Conservation (phyloP, 1,140 invertebrate genomes). For the Chionoecetes opilio region DNA sequence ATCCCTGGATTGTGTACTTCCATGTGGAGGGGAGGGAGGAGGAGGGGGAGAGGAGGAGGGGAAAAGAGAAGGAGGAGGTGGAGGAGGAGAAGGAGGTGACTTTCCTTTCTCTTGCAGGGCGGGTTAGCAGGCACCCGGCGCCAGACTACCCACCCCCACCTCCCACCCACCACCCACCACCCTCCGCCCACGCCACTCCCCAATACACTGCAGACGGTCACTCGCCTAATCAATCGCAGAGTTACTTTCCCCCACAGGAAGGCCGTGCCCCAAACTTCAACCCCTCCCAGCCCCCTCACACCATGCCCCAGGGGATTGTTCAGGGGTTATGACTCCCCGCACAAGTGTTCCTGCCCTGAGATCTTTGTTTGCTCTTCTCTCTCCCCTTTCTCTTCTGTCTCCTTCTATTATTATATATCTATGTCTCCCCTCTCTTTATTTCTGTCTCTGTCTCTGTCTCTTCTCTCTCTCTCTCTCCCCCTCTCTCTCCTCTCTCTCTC, state of each 20-base stretch:
- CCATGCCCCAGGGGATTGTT: neutral
- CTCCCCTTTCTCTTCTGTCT: too few species aligned
- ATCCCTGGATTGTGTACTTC: too few species aligned
- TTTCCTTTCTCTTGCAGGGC: neutral
- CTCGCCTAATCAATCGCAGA: neutral
- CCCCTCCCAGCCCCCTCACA: neutral
- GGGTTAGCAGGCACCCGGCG: neutral
- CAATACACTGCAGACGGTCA: neutral
- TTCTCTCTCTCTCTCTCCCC: neutral
- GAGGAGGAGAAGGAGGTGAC: neutral
- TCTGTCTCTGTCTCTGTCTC: too few species aligned
- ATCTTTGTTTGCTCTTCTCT: neutral
- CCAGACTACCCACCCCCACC: neutral
- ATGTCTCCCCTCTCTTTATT: too few species aligned
- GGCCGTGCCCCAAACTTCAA: too few species aligned
- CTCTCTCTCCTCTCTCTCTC: constrained; percentile 7
- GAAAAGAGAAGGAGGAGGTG: neutral
- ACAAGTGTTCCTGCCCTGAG: too few species aligned
- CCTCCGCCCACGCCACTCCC: neutral
- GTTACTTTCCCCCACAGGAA: neutral
- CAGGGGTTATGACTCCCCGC: neutral
- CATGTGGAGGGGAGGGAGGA: too few species aligned
- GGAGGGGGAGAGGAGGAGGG: neutral
- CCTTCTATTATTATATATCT: too few species aligned
- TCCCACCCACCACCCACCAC: neutral